Percentiles rank a stretch among this genome's conserved stretches.
phyloP scores from a whole-genome alignment of 2,888 invertebrate species.

The Dynastes grantii region DNA sequence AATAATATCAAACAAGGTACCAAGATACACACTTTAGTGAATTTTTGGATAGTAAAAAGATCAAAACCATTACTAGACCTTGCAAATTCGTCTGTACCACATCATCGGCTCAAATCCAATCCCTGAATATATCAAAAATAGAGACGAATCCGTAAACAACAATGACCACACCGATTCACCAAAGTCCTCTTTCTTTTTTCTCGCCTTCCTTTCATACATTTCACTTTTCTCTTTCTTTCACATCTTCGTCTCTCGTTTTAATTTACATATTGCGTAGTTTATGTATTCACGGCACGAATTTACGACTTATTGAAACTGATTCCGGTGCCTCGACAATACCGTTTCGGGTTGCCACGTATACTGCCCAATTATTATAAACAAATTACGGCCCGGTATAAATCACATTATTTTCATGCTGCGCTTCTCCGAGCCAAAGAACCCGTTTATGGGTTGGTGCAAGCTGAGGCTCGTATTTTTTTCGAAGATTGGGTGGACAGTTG shows the following conservation, averaged over 20 bases:
- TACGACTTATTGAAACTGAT: conserved; percentile 39
- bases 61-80: no score
- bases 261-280: conserved; percentile 29
- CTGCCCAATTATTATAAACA: conserved; percentile 41
- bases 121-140: no score
- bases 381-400: conserved; percentile 38
- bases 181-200: no score
- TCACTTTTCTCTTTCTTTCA: neutral
- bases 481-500: conserved; percentile 39
- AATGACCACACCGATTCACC: no score
- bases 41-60: no score
- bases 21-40: no score
- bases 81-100: no score
- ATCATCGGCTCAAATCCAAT: no score
- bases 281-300: conserved; percentile 10
- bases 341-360: conserved; percentile 20
- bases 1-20: no score
- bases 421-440: neutral
- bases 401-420: conserved; percentile 41
- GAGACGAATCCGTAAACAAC: no score
- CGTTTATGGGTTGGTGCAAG: conserved; percentile 12
- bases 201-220: neutral
- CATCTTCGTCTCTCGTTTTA: neutral
- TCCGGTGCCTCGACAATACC: conserved; percentile 23
- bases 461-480: conserved; percentile 24